phyloP scores from a whole-genome alignment of 37 sponge, comb jelly and placozoan species.

The Axinella damicornis region DNA sequence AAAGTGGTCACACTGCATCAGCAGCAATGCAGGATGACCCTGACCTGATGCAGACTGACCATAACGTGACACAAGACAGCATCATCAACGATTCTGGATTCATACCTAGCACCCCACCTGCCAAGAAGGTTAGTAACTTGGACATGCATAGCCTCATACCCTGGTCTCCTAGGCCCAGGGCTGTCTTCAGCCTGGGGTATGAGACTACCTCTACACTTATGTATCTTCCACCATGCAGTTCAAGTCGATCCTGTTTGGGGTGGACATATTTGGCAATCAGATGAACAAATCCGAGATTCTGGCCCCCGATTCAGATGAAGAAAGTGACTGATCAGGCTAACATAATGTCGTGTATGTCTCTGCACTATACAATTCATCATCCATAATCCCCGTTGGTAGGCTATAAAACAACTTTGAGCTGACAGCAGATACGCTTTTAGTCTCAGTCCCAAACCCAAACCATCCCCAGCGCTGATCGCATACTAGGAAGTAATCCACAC shows the following conservation, averaged over 20 bases:
- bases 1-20: too few relatives aligned
- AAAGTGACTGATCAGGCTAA: conserved; percentile 14
- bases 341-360: background rate
- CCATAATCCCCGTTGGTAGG: too few relatives aligned
- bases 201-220: background rate
- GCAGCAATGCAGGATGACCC: too few relatives aligned
- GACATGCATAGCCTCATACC: too few relatives aligned
- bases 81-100: conserved; percentile 49
- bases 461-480: too few relatives aligned
- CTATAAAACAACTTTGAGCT: too few relatives aligned
- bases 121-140: conserved; percentile 66
- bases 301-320: conserved; percentile 80
- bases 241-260: conserved; percentile 38
- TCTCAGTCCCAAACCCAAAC: too few relatives aligned
- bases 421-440: too few relatives aligned
- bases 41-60: background rate
- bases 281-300: conserved; percentile 28
- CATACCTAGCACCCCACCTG: conserved; percentile 75
- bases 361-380: too few relatives aligned
- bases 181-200: too few relatives aligned
- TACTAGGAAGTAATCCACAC: too few relatives aligned
- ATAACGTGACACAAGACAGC: conserved; percentile 20
- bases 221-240: conserved; percentile 10
- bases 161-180: too few relatives aligned
- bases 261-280: conserved; percentile 17